These are phyloP conservation scores for Saxidomus purpurata DNA, from an alignment of 1,140 invertebrate species.

Conservation along the genomic window DNA sequence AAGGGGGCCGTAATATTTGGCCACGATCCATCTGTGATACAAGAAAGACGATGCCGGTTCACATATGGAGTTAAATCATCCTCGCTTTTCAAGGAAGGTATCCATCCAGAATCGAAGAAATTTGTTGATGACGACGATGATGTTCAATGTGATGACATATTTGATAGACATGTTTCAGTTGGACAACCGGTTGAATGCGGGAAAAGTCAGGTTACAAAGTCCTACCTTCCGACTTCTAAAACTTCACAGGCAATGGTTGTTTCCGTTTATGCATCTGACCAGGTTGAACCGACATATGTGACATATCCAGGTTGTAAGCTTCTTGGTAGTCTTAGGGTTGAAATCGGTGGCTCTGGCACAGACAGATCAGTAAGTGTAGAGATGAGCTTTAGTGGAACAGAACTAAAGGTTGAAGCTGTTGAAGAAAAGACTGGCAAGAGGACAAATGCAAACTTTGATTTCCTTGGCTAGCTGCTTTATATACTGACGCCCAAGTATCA, in stretches of 20 bases:
- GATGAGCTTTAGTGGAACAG: constrained; percentile 40
- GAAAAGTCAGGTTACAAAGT: background rate
- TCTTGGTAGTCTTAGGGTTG: constrained; percentile 14
- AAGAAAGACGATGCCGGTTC: background rate
- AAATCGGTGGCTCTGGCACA: background rate
- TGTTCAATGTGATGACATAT: background rate
- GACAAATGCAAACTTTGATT: background rate
- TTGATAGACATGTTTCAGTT: constrained; percentile 7
- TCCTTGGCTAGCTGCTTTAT: background rate
- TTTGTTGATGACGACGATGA: background rate
- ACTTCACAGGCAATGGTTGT: background rate
- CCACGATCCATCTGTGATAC: background rate
- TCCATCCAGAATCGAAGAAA: constrained; percentile 1
- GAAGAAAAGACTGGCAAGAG: background rate
- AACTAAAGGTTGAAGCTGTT: constrained; percentile 22
- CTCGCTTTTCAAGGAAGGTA: background rate
- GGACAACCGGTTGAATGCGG: constrained; percentile 2
- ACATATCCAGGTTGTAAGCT: background rate
- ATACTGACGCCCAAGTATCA: too few relatives aligned
- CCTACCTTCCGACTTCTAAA: background rate
- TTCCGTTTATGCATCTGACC: constrained; percentile 5
- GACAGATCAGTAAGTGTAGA: constrained; percentile 7
- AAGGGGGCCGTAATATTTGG: constrained; percentile 55
- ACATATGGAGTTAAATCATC: constrained; percentile 24
- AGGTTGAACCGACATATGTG: background rate